Evolutionary conservation across 2,113 vertebrate genomes (phyloP).

Genomic region (Charadrius vociferus): DNA sequence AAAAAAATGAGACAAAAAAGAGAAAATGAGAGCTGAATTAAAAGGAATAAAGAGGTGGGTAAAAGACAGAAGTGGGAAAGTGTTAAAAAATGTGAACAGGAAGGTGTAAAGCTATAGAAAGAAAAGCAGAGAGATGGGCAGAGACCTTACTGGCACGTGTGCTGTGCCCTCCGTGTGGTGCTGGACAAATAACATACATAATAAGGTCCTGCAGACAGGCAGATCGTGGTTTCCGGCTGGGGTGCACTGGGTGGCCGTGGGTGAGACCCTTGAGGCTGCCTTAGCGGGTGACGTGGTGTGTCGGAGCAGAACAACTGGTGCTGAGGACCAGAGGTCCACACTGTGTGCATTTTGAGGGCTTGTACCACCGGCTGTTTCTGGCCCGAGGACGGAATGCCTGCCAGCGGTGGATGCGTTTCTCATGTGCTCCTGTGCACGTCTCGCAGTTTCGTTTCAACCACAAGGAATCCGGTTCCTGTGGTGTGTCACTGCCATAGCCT

Average conservation of each 20-base stretch:
- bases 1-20: background rate
- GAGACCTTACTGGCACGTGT: rapidly evolving
- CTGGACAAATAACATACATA: background rate
- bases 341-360: rapidly evolving
- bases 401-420: rapidly evolving
- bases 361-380: background rate
- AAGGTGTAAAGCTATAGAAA: background rate
- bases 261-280: background rate
- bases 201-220: rapidly evolving
- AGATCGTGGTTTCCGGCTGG: background rate
- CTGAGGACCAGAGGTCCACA: background rate
- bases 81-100: background rate
- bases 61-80: background rate
- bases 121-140: background rate
- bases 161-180: background rate
- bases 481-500: background rate
- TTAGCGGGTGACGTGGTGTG: background rate
- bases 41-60: background rate
- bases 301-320: background rate
- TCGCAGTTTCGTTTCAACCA: background rate
- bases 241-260: rapidly evolving
- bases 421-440: background rate
- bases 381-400: background rate
- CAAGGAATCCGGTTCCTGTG: background rate
- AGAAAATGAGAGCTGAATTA: background rate